A percentile compares a stretch with the other conserved stretches of the same genome.
These are phyloP conservation scores for Chrysogorgia sp. DNA, from an alignment of 92 coral and sea anemone species.

Conservation along the genomic window DNA sequence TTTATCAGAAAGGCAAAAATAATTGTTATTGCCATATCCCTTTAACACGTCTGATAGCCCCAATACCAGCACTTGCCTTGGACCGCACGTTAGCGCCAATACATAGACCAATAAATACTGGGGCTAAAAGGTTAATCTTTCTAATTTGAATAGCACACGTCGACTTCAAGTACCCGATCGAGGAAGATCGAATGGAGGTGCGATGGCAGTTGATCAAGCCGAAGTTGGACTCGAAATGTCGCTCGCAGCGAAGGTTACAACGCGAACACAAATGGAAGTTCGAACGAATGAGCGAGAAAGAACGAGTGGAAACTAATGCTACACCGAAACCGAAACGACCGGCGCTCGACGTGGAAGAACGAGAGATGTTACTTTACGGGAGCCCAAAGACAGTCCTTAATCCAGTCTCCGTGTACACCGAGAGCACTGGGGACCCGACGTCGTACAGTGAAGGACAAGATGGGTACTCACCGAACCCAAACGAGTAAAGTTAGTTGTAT, in stretches of 20 bases:
- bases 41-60: too few species aligned
- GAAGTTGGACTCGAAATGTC: conserved; percentile 91
- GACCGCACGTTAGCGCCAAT: too few species aligned
- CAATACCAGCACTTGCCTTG: too few species aligned
- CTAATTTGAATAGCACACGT: conserved; percentile 66
- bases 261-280: conserved; percentile 76
- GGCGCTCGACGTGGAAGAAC: conserved; percentile 27
- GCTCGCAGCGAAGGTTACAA: conserved; percentile 91
- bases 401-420: conserved; percentile 22
- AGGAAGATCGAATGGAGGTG: conserved; percentile 81
- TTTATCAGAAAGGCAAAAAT: too few species aligned
- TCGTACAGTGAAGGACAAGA: conserved; percentile 33
- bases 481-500: neutral
- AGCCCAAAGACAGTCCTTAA: conserved; percentile 3
- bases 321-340: conserved; percentile 41
- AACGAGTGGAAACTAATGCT: conserved; percentile 3
- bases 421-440: conserved; percentile 19
- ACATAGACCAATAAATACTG: too few species aligned
- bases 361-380: conserved; percentile 36
- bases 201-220: conserved; percentile 97
- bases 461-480: conserved; percentile 4
- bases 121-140: too few species aligned
- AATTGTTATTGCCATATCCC: too few species aligned
- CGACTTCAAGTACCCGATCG: conserved; percentile 87
- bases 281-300: conserved; percentile 28